Evolutionary conservation across 2,113 vertebrate species (phyloP).

Genomic region (Paedocypris sp.): DNA sequence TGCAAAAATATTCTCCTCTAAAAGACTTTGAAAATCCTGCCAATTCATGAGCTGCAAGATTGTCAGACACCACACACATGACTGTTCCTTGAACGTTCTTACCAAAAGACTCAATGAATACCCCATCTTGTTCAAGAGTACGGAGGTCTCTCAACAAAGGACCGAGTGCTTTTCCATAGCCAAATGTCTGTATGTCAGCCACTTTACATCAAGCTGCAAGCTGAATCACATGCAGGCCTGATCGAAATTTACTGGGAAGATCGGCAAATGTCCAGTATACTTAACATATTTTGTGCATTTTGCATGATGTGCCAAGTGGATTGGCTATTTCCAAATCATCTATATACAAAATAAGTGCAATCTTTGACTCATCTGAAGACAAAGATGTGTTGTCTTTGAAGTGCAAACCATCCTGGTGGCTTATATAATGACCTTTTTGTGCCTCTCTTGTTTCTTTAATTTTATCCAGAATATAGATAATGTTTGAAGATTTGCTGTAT

Average conservation of each 20-base stretch:
- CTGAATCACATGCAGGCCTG: constrained; percentile 22
- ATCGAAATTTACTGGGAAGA: constrained; percentile 23
- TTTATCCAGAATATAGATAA: constrained; percentile 10
- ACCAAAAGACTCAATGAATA: constrained; percentile 25
- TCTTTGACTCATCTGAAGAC: background rate
- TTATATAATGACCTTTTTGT: constrained; percentile 1
- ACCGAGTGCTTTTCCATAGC: constrained; percentile 19
- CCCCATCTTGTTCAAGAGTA: constrained; percentile 20
- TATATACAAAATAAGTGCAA: background rate
- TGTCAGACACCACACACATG: too few relatives aligned
- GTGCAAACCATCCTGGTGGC: constrained; percentile 8
- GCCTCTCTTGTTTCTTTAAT: constrained; percentile 12
- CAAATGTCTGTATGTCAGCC: constrained; percentile 11
- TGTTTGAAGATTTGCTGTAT: constrained; percentile 10
- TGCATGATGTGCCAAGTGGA: background rate
- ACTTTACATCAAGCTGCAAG: too few relatives aligned
- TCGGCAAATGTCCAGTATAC: constrained; percentile 31
- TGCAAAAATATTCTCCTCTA: too few relatives aligned
- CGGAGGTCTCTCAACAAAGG: constrained; percentile 28
- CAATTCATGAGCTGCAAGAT: too few relatives aligned
- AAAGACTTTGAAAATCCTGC: too few relatives aligned
- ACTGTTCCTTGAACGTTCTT: constrained; percentile 20
- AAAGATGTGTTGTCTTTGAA: background rate
- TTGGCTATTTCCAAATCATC: background rate
- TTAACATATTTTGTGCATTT: background rate